A percentile compares a stretch with the other conserved stretches of the same genome.
Evolutionary conservation across 2,888 invertebrate genomes (phyloP).

Genomic region (Lydus trimaculatus): DNA sequence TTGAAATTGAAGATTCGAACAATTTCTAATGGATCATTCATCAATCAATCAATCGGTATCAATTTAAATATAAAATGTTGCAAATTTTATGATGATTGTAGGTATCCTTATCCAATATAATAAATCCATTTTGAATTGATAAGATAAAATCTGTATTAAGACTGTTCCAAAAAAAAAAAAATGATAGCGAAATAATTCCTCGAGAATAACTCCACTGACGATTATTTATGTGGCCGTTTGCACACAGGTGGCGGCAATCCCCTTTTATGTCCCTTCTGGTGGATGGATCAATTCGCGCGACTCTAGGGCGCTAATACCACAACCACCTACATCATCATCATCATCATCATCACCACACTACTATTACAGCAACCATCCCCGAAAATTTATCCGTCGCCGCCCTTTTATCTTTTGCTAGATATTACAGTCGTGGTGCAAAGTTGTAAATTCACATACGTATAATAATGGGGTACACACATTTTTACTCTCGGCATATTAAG

Average conservation of each 20-base stretch:
- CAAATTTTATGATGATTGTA: background rate
- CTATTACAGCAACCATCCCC: background rate
- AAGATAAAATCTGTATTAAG: background rate
- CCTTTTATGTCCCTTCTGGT: background rate
- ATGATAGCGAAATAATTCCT: background rate
- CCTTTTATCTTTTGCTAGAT: conserved; percentile 3
- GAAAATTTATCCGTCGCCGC: background rate
- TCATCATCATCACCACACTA: background rate
- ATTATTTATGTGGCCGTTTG: background rate
- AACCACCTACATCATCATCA: background rate
- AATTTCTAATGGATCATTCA: background rate
- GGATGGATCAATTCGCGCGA: conserved; percentile 4
- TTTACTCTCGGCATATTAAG: conserved; percentile 59
- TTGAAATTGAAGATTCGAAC: background rate
- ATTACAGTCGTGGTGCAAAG: conserved; percentile 21
- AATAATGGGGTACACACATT: conserved; percentile 61
- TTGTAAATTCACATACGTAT: conserved; percentile 54
- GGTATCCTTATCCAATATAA: background rate
- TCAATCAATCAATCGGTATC: conserved; percentile 3
- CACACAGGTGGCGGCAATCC: background rate
- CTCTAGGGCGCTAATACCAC: conserved; percentile 2
- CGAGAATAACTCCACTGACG: background rate
- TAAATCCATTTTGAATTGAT: background rate
- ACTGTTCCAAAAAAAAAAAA: background rate
- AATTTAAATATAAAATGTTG: conserved; percentile 2